Evolutionary conservation across 2,113 vertebrate species (phyloP), one percentile per base, ranked within the genome.

Genomic region (Nicator chloris): DNA sequence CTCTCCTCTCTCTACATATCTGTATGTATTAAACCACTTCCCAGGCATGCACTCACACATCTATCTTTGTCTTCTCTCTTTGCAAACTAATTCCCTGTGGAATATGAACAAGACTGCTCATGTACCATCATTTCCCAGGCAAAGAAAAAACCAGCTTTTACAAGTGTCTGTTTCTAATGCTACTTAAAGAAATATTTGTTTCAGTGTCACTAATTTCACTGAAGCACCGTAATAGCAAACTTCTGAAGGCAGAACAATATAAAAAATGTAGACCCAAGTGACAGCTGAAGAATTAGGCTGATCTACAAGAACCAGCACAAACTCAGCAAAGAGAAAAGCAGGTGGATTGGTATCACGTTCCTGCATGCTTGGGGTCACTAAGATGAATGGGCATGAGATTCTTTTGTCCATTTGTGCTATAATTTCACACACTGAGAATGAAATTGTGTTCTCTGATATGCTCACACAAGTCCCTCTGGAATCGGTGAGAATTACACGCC

Each of bases 371-470:
- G 86, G 94, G 96, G 96, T 98, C 97, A 96, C 82, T 22, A 97
- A 97, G 97, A 97, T 92, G 90, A 97, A 98, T 97, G 97, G 93
- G 86, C 92, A 77, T 33, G 88, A 96, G 88, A 71, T 50, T 86
- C 71, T 95, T 92, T 96, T 96, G 97, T 95, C 97, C 42, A 7
- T 93, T 95, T 95, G 45, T 82, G 91, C 88, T 94, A 50, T 78
- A 86, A 92, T 95, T 97, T 96, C 95, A 96, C 85, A 94, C 27
- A 73, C 82, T 45, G 53, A 57, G 90, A 97, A 92, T 3, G 37
- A 90, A 96, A 96, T 59, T 92, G 89, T 88, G 87, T 27, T 97
- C 86, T 88, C 95, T 59, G 92, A 91, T 91, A 90, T 56, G 84
- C 51, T 78, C 78, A 21, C 5, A 61, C 31, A 78, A 85, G 56